Evolutionary conservation across 2,113 vertebrate genomes (phyloP), one percentile per base, ranked within the genome.

Genomic region (Stigmatopora argus): DNA sequence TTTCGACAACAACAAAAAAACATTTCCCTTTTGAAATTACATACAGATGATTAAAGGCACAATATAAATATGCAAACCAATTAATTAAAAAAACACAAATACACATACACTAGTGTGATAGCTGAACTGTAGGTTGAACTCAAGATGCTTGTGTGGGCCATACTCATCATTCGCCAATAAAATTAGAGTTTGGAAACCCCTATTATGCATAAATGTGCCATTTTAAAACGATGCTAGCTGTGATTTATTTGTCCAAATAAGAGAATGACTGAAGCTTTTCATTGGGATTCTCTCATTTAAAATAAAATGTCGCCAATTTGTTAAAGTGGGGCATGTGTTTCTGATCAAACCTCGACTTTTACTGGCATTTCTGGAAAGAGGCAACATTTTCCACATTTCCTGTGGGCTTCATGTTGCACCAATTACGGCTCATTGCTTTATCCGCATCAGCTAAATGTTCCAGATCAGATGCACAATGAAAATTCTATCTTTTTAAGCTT

Each of bases 41-140:
- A 77, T 70, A 79, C 67, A 72, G 72, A 73, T 68, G 80, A 68
- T 78, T 83, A 81, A 89, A 90, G 89, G 89, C 90, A 91, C 90
- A 61, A 83, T 89, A 88, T 87, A 90, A 91, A 90, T 85, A 81
- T 65, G 69, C 71, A 82, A 65, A 67, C 63, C 90, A 90, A 85
- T 80, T 62, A 62, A 67, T 67, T 62, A 21, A 14, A 59, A 44
- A 64, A 55, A 78, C 71, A 80, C 12, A 82, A 80, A 73, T 79
- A 86, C 82, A 91, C 91, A 91, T 89, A n/a, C n/a, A n/a, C n/a
- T n/a, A n/a, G n/a, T n/a, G n/a, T n/a, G n/a, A n/a, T n/a, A n/a
- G n/a, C n/a, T n/a, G n/a, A n/a, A 31, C 26, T 31, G 2, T 31
- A 31, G 26, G 26, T 31, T 31, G 26, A 31, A 31, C 26, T 31